phyloP scores from a whole-genome alignment of 2,113 vertebrate species.

The Circaetus cinerascens region DNA sequence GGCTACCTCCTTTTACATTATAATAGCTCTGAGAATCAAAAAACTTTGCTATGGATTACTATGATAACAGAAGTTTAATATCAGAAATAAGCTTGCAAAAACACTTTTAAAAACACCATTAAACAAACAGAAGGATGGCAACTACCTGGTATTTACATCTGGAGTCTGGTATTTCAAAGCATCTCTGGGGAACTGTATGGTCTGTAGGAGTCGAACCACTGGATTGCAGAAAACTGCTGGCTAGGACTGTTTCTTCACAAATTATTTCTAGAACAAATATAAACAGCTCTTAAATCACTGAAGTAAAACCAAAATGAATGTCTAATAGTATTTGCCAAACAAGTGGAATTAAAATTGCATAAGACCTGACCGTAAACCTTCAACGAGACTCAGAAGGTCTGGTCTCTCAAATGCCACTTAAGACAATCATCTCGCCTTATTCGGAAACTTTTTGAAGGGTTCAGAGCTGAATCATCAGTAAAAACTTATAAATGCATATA shows the following conservation, averaged over 20 bases:
- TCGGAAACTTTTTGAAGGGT: background rate
- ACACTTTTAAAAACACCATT: background rate
- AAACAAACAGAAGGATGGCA: background rate
- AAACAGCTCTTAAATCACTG: background rate
- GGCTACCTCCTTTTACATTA: background rate
- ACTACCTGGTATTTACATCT: constrained; percentile 75
- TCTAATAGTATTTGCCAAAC: background rate
- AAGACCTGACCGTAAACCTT: background rate
- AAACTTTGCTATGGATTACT: background rate
- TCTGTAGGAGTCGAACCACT: constrained; percentile 77
- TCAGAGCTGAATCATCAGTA: background rate
- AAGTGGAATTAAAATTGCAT: background rate
- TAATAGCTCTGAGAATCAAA: background rate
- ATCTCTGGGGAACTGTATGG: constrained; percentile 77
- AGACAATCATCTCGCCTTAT: background rate
- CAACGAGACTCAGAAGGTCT: background rate
- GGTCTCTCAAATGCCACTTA: background rate
- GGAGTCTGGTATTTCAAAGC: constrained; percentile 71
- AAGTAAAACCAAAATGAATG: background rate
- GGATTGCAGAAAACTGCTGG: constrained; percentile 72
- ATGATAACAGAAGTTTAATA: background rate
- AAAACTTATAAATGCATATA: background rate
- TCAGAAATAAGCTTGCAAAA: background rate
- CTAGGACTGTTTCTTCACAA: constrained; percentile 78
- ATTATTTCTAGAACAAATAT: constrained; percentile 72